Evolutionary conservation across 2,888 invertebrate genomes (phyloP).

Genomic region (Cheilosia variabilis): DNA sequence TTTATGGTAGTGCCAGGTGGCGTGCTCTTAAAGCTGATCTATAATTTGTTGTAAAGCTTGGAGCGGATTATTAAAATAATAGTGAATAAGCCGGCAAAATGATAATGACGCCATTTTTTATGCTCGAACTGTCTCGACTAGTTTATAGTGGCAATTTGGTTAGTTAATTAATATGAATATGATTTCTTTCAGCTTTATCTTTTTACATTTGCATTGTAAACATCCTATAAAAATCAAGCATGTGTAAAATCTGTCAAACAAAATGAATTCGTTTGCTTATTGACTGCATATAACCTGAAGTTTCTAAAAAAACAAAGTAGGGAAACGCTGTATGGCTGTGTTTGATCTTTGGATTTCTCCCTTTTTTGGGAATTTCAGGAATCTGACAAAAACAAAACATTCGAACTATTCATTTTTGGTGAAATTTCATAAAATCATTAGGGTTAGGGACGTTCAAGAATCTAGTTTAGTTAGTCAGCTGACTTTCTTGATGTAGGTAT

Average conservation of each 20-base stretch:
- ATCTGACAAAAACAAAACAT: too few relatives aligned
- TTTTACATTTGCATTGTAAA: neutral
- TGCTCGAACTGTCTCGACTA: neutral
- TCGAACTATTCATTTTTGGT: too few relatives aligned
- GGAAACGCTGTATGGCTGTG: too few relatives aligned
- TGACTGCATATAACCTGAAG: neutral
- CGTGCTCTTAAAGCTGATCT: neutral
- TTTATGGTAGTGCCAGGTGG: conserved; percentile 13
- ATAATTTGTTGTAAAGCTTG: conserved; percentile 1
- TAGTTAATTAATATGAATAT: neutral
- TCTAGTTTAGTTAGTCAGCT: too few relatives aligned
- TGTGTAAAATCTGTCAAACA: neutral
- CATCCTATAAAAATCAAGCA: neutral
- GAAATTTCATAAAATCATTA: too few relatives aligned
- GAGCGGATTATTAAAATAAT: neutral
- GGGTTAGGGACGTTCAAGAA: too few relatives aligned
- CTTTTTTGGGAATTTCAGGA: too few relatives aligned
- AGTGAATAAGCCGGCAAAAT: neutral
- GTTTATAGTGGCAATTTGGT: neutral
- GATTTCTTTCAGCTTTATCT: neutral
- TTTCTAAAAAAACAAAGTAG: neutral
- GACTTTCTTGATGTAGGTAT: too few relatives aligned
- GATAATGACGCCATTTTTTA: neutral
- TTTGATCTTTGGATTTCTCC: too few relatives aligned
- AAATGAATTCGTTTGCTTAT: neutral